Evolutionary conservation across 2,888 invertebrate genomes (phyloP), one percentile per base, ranked within the genome.

Genomic region (Schrankia costaestrigalis): DNA sequence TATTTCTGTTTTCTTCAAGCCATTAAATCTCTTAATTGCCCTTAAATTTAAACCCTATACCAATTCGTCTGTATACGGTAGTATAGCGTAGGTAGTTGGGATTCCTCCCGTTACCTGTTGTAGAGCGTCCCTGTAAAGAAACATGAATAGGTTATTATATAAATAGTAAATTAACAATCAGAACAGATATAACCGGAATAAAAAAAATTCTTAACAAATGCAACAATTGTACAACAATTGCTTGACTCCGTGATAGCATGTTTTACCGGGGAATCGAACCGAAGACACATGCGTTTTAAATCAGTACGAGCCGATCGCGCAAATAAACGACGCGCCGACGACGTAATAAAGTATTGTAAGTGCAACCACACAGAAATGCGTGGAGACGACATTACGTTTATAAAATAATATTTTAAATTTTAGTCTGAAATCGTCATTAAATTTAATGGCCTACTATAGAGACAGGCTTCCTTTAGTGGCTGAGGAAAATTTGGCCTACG

Each of bases 221-320:
- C 23, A 41, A 43, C 22, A 21, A 10, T 41, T 26, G 32, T 25
- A 23, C 35, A 17, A 42, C 21, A 1, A 12, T 42, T 28, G 29
- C 33, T 28, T 2, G 3, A 3, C 1, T 3, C 26, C 44, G 22
- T 41, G 36, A 11, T 12, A 12, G 21, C 1, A 11, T 45, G 31
- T 18, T 57, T 57, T 62, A 51, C 58, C 57, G 57, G 59, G 67
- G 76, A 73, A 71, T 78, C 76, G 76, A 78, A 77, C 72, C 64
- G 69, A 74, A 76, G 79, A 79, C 79, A 78, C 77, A 76, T 72
- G 73, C 71, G 76, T 72, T 77, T 76, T 80, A 80, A 81, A 80
- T 81, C 80, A 79, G 76, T 71, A 71, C 71, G 64, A 63, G 63
- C 63, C 73, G 76, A 78, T 78, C 78, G 73, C 72, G 71, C 73